These are phyloP conservation scores for Sesia apiformis DNA, from an alignment of 2,888 invertebrate genomes.

Conservation along the genomic window DNA sequence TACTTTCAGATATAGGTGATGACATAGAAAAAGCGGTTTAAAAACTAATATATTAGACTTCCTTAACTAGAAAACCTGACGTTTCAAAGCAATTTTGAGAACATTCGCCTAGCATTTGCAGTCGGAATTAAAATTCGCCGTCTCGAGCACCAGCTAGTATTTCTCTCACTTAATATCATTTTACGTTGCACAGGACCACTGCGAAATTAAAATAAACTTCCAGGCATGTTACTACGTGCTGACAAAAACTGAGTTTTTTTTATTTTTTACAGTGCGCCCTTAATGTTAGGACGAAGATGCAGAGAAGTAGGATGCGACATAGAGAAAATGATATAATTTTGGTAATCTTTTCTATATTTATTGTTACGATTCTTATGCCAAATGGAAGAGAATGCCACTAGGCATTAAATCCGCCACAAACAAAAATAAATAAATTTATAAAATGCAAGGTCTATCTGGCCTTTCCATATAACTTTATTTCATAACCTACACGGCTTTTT, in stretches of 20 bases:
- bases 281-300: neutral
- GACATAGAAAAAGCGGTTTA: neutral
- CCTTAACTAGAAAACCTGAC: conserved; percentile 1
- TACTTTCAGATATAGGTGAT: too few relatives aligned
- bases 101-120: conserved; percentile 8
- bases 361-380: too few relatives aligned
- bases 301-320: neutral
- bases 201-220: conserved; percentile 25
- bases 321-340: too few relatives aligned
- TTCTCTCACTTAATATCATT: conserved; percentile 32
- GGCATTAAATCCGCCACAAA: too few relatives aligned
- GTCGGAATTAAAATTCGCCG: conserved; percentile 2
- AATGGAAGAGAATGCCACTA: too few relatives aligned
- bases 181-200: conserved; percentile 20
- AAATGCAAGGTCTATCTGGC: too few relatives aligned
- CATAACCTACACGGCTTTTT: too few relatives aligned
- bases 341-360: too few relatives aligned
- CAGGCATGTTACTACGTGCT: conserved; percentile 18
- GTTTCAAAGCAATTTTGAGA: conserved; percentile 16
- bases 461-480: too few relatives aligned
- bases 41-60: neutral
- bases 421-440: too few relatives aligned
- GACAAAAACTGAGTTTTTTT: conserved; percentile 5
- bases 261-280: conserved; percentile 3
- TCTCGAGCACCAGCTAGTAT: conserved; percentile 7